Evolutionary conservation across 2,888 invertebrate genomes (phyloP).

Genomic region (Cephus sareptanus): DNA sequence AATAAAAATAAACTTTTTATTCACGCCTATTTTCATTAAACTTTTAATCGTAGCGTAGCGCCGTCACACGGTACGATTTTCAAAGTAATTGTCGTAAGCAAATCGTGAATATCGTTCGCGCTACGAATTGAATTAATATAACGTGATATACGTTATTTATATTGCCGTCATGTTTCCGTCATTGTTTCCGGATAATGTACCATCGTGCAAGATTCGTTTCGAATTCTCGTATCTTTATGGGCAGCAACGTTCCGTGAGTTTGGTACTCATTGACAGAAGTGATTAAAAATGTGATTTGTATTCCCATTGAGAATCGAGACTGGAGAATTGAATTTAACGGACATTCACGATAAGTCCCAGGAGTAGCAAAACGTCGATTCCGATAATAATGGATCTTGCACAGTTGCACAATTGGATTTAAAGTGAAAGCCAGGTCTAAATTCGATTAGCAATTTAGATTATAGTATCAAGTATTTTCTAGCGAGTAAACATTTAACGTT

Average conservation of each 20-base stretch:
- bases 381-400: not conserved
- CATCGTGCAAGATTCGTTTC: not conserved
- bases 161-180: not conserved
- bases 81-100: not conserved
- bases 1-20: no score
- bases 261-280: not conserved
- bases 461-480: not conserved
- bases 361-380: not conserved
- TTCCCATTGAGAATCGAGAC: not conserved
- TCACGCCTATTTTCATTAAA: not conserved
- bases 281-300: not conserved
- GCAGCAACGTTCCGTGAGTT: not conserved
- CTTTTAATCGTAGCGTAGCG: not conserved
- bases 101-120: no score
- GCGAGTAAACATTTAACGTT: not conserved
- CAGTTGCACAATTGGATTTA: not conserved
- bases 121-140: not conserved
- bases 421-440: not conserved
- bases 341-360: not conserved
- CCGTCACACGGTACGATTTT: not conserved
- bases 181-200: not conserved
- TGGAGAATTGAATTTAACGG: not conserved
- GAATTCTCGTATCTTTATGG: not conserved
- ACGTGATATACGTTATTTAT: not conserved
- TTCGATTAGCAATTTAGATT: not conserved